Base-by-base conservation (phyloP, 1,140 invertebrate species). In the Trichonephila clavipes region DNA sequence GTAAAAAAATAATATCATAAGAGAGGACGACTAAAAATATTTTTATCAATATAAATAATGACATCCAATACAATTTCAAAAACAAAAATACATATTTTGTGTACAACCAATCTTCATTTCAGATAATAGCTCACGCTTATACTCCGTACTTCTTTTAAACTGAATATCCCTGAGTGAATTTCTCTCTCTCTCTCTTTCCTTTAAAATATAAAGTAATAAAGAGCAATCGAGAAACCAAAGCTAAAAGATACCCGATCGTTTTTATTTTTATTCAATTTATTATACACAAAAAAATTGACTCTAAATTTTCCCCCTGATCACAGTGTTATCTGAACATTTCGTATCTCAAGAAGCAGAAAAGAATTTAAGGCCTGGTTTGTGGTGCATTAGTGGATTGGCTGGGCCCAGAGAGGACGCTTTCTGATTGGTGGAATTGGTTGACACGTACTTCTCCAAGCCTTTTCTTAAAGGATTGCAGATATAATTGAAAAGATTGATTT, bases 401-500 rank as follows among this genome's bases (percentile, higher is more conserved):
- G 64, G 24, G 34, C 28, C 58, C 61, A 61, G 19, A 34, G 4
- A 89, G 88, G 51, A 89, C 40, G 61, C 61, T 21, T 28, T 21
- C 62, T 89, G 88, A 89, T 89, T 72, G 66, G 88, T 44, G 66
- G 24, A 72, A 51, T 51, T 34, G 66, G 88, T 89, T 89, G 88
- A 72, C 88, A 89, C 88, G 88, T 89, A 72, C 88, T 40, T 72
- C 88, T 18, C 62, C 40, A 19, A 28, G 72, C 88, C 72, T 34
- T 59, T 89, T 89, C 62, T 58, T 72, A 72, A 89, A 89, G 88
- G 88, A 89, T 89, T 58, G 88, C 28, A 34, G 88, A 89, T 89
- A 89, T 89, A 89, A 89, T 89, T 89, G 88, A 72, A 89, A 89
- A 89, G 64, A 89, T 89, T 72, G 88, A 89, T 89, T 89, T 59